Evolutionary conservation across 2,797 vertebrate species (phyloP).

Genomic region (Dromococcyx pavoninus): DNA sequence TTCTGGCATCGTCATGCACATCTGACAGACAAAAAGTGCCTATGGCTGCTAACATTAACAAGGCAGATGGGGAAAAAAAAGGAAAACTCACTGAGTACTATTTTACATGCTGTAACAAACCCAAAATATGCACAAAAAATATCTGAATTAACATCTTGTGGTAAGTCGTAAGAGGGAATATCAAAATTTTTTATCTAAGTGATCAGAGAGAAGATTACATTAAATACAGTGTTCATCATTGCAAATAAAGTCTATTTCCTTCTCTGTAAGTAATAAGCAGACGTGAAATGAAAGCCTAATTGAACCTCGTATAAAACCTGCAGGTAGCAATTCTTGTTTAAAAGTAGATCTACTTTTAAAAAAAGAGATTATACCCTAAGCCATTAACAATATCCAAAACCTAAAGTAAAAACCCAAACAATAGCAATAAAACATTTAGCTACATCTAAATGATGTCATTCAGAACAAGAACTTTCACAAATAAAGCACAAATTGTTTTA

Average conservation of each 20-base stretch:
- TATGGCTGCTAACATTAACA: slow-evolving; percentile 20
- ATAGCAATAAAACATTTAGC: slow-evolving; percentile 55
- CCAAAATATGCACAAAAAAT: background rate
- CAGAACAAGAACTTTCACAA: slow-evolving; percentile 73
- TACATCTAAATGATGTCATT: slow-evolving; percentile 66
- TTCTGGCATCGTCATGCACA: slow-evolving; percentile 70
- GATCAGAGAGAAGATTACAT: slow-evolving; percentile 38
- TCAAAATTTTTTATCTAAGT: slow-evolving; percentile 12
- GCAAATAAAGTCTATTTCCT: slow-evolving; percentile 53
- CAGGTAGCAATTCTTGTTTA: slow-evolving; percentile 78
- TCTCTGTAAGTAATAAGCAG: slow-evolving; percentile 61
- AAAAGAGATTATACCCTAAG: slow-evolving; percentile 62
- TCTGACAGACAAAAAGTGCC: slow-evolving; percentile 44
- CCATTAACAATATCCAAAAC: slow-evolving; percentile 70
- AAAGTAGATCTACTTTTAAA: slow-evolving; percentile 74
- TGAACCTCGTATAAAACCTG: slow-evolving; percentile 84
- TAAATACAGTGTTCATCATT: slow-evolving; percentile 49
- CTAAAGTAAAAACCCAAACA: slow-evolving; percentile 57
- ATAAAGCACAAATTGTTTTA: slow-evolving; percentile 75
- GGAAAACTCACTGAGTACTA: background rate
- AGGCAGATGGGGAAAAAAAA: background rate
- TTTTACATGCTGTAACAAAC: slow-evolving; percentile 28
- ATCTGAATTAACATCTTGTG: slow-evolving; percentile 6
- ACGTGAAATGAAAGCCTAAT: slow-evolving; percentile 82
- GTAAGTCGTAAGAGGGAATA: slow-evolving; percentile 27